These are phyloP conservation scores for Perodicticus potto DNA, from an alignment of 2,797 vertebrate genomes.

Conservation along the genomic window DNA sequence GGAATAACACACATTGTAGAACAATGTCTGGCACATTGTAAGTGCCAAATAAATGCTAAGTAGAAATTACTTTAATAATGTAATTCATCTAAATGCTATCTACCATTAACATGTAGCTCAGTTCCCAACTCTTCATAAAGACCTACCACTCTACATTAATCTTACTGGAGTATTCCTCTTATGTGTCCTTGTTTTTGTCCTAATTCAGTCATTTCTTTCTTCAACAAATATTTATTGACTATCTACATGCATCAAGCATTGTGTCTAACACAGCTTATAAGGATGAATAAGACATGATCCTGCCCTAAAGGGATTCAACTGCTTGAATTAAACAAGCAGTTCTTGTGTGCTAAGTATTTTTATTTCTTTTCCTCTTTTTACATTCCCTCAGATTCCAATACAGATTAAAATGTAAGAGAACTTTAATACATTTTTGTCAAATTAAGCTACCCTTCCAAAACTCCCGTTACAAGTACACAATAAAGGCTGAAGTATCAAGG, in stretches of 20 bases:
- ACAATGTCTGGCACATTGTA: background rate
- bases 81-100: background rate
- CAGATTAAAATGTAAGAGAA: background rate
- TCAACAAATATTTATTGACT: constrained; percentile 44
- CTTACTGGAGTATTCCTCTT: constrained; percentile 5
- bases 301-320: background rate
- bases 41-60: constrained; percentile 43
- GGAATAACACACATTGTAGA: background rate
- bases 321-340: background rate
- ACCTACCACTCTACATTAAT: background rate
- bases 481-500: background rate
- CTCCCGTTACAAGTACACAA: background rate
- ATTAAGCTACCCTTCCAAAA: background rate
- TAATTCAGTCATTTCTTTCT: constrained; percentile 36
- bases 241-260: background rate
- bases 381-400: background rate
- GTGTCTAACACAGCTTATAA: background rate
- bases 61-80: constrained; percentile 1
- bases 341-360: background rate
- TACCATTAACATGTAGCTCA: constrained; percentile 33
- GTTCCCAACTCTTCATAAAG: background rate
- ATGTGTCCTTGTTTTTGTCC: background rate
- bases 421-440: constrained; percentile 42
- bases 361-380: constrained; percentile 9
- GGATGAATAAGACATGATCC: background rate